A percentile compares a stretch with the other conserved stretches of the same genome.
phyloP scores from a whole-genome alignment of 2,888 invertebrate genomes.

The Agonopterix heracliana region DNA sequence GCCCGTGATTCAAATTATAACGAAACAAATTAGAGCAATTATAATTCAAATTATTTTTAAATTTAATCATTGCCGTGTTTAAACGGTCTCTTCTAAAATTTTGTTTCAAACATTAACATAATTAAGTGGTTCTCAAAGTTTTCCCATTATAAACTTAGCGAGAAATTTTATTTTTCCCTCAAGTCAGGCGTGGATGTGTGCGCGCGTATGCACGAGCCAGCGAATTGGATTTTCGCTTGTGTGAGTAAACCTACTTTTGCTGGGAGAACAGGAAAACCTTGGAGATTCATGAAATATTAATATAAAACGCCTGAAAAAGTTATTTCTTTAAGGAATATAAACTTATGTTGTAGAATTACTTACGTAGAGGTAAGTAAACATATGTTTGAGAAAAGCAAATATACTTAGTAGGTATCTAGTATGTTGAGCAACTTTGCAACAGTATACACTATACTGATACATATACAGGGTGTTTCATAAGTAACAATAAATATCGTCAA shows the following conservation, averaged over 20 bases:
- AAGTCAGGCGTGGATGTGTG: conserved; percentile 69
- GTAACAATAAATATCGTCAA: too few relatives aligned
- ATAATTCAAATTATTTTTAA: conserved; percentile 34
- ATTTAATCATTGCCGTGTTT: conserved; percentile 68
- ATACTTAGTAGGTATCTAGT: too few relatives aligned
- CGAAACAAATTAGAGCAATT: background rate
- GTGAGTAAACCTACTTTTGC: conserved; percentile 75
- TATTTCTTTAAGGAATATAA: conserved; percentile 41
- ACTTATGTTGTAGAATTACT: conserved; percentile 7
- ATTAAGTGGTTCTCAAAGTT: conserved; percentile 77
- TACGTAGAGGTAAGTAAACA: background rate
- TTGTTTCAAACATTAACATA: conserved; percentile 77
- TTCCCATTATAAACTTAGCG: conserved; percentile 77
- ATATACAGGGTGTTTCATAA: too few relatives aligned
- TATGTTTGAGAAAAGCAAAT: background rate
- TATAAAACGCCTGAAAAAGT: conserved; percentile 55
- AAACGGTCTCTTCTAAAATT: conserved; percentile 73
- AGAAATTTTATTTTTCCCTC: conserved; percentile 77
- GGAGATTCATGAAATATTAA: conserved; percentile 70
- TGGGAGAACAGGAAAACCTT: conserved; percentile 67
- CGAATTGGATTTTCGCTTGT: conserved; percentile 73
- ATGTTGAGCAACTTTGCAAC: too few relatives aligned
- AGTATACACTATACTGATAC: too few relatives aligned
- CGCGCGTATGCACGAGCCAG: conserved; percentile 61
- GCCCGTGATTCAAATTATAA: too few relatives aligned